Evolutionary conservation across 2,113 vertebrate genomes (phyloP).

Genomic region (Podarcis cretensis): DNA sequence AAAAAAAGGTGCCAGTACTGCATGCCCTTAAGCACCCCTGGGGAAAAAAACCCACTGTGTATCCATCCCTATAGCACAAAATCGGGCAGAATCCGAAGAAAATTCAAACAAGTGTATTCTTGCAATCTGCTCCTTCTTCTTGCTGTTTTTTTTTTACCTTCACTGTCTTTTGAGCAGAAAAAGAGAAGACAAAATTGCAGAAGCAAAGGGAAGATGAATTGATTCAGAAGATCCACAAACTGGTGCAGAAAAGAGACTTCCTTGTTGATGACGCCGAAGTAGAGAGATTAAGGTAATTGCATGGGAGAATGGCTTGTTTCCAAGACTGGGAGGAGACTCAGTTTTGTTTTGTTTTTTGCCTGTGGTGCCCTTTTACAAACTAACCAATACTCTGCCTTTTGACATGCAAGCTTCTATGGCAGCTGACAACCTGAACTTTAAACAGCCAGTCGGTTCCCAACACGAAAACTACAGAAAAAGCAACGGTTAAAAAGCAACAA

Average conservation of each 20-base stretch:
- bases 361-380: no score
- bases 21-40: no score
- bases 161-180: conserved; percentile 80
- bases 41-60: neutral
- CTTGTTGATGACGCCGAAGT: conserved; percentile 98
- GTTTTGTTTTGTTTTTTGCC: neutral
- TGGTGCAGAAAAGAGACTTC: conserved; percentile 98
- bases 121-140: neutral
- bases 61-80: neutral
- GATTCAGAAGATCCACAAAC: conserved; percentile 95
- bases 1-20: no score
- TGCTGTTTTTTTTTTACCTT: rapidly evolving
- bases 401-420: no score
- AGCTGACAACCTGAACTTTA: neutral
- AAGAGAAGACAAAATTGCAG: conserved; percentile 89
- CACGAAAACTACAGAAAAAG: neutral
- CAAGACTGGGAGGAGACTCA: neutral
- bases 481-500: no score
- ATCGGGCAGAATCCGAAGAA: neutral
- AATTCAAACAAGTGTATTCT: neutral
- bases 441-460: neutral
- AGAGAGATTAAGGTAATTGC: conserved; percentile 89
- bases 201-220: conserved; percentile 92
- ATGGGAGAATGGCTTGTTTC: neutral
- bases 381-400: no score